Percentiles rank a stretch among this genome's conserved stretches.
These are phyloP conservation scores for Dinocampus coccinellae DNA, from an alignment of 2,888 invertebrate genomes.

Conservation along the genomic window DNA sequence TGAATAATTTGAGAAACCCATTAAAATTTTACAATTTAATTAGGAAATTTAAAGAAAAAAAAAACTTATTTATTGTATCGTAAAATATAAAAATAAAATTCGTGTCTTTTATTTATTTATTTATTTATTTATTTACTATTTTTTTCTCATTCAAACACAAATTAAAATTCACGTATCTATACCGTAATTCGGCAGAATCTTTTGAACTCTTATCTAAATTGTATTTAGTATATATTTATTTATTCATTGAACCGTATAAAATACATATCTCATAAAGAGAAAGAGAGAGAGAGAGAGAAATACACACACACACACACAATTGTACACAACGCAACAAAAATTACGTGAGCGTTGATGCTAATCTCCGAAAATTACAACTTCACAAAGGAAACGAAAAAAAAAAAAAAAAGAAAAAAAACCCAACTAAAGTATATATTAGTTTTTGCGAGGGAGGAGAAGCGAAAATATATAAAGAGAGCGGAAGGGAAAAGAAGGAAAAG, in stretches of 20 bases:
- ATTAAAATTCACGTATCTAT: no score
- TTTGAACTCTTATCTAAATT: conserved; percentile 16
- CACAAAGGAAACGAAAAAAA: not conserved
- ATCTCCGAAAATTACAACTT: not conserved
- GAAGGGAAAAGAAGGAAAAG: not conserved
- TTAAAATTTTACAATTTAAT: not conserved
- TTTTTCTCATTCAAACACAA: no score
- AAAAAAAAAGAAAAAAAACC: not conserved
- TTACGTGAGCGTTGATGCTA: not conserved
- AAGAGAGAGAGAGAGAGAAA: no score
- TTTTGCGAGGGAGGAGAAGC: not conserved
- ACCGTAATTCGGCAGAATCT: not conserved
- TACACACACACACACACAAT: not conserved
- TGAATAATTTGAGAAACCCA: not conserved
- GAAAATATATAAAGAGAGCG: not conserved
- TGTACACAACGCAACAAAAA: not conserved
- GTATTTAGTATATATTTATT: not conserved
- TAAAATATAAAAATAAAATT: no score
- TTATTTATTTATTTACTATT: no score
- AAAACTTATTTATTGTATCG: no score
- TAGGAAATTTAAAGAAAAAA: no score
- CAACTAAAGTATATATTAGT: not conserved
- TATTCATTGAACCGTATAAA: conserved; percentile 8
- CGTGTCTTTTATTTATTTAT: no score
- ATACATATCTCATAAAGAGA: not conserved